Base-by-base conservation (phyloP, 2,113 vertebrate genomes). In the Tricholaema leucomelas region DNA sequence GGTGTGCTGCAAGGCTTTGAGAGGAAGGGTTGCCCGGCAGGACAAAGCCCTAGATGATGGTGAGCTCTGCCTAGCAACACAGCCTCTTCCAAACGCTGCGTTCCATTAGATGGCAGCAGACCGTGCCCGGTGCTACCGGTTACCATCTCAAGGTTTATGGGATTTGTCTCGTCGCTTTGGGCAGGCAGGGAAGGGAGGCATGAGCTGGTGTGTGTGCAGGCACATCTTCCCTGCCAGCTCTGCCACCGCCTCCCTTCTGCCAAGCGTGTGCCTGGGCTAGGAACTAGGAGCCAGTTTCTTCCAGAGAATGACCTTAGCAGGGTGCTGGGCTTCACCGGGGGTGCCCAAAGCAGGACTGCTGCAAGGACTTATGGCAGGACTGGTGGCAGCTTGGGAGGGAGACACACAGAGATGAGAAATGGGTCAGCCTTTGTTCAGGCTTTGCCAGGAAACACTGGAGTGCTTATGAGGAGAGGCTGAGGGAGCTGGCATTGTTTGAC, bases 41-140 rank as follows among this genome's bases (percentile, higher is more conserved):
- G 35, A 27, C 69, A 38, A 82, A 79, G 58, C 74, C 31, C 9
- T 20, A 12, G 60, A 63, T 59, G 42, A 23, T 8, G 0, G 1
- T 25, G 18, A 44, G 44, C 46, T 55, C 69, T 85, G 63, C 80
- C 58, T 61, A 73, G 31, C 54, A 35, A 0, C 12, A 0, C 3
- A 9, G 13, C n/a, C 19, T n/a, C 67, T 73, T 78, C 52, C 7
- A 12, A n/a, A 17, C 8, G 1, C 54, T 30, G 56, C 23, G 69
- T 83, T 52, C 90, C 82, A 1, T 83, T 69, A 88, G 85, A 19
- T 60, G 77, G 85, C 93, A 94, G 88, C 83, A 93, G 83, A 13
- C 36, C 8, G 1, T 86, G 44, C 55, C 82, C 58, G 12, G 85
- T 59, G 80, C 77, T 56, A 5, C 73, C 16, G 18, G 15, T 81